A percentile compares a stretch with the other conserved stretches of the same genome.
Evolutionary conservation across 2,888 invertebrate species (phyloP).

Genomic region (Ctena decussata): DNA sequence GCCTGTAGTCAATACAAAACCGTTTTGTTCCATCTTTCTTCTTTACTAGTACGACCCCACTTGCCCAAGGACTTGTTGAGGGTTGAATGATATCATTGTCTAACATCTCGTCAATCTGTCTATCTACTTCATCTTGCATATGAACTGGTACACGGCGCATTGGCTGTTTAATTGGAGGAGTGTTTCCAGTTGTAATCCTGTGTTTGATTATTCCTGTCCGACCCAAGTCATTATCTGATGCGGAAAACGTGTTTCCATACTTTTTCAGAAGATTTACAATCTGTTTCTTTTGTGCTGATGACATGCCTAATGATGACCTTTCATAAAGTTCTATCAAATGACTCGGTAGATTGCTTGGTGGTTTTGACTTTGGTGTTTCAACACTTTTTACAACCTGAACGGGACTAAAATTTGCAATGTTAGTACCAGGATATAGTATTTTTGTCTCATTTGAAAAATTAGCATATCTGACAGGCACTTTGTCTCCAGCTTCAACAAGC

Average conservation of each 20-base stretch:
- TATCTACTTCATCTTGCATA: not conserved
- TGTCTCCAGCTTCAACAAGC: constrained; percentile 24
- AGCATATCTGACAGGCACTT: constrained; percentile 38
- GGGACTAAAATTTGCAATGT: constrained; percentile 16
- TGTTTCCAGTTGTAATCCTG: not conserved
- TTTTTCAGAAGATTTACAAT: not conserved
- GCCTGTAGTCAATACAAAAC: not conserved
- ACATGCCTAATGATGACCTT: not conserved
- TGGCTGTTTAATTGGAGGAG: constrained; percentile 8
- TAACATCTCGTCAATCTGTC: not conserved
- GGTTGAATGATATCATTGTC: not conserved
- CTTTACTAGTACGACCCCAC: not conserved
- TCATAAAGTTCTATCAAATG: not conserved
- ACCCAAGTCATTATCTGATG: not conserved
- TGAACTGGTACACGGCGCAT: not conserved
- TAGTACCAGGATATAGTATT: constrained; percentile 26
- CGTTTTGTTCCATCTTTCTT: not conserved
- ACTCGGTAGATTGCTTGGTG: not conserved
- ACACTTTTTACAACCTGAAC: not conserved
- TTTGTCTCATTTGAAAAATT: constrained; percentile 29
- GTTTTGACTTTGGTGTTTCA: not conserved
- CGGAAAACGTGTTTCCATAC: not conserved
- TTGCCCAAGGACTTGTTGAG: not conserved
- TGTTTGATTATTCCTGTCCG: constrained; percentile 8
- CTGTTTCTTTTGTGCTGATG: not conserved